A percentile compares a stretch with the other conserved stretches of the same genome.
Conservation (phyloP, 2,113 vertebrate species). For the Lepisosteus osseus region DNA sequence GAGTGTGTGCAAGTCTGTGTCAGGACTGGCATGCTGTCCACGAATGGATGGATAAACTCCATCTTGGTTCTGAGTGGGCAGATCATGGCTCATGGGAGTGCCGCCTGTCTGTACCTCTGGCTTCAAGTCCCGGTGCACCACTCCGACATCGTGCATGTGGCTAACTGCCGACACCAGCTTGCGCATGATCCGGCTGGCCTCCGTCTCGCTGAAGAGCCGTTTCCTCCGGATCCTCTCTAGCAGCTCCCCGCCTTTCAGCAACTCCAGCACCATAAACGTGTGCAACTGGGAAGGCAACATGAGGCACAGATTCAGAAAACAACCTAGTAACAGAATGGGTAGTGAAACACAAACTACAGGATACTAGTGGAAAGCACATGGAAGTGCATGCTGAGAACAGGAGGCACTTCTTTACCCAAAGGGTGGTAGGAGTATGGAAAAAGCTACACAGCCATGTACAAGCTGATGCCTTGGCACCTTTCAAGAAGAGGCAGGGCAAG, state of each 20-base stretch:
- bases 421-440: too few relatives aligned
- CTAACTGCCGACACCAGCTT: slow-evolving; percentile 92
- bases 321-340: too few relatives aligned
- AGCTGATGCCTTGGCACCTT: too few relatives aligned
- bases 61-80: neutral
- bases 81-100: neutral
- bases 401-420: too few relatives aligned
- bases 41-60: too few relatives aligned
- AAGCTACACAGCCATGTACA: too few relatives aligned
- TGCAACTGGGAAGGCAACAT: slow-evolving; percentile 72
- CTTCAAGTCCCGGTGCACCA: slow-evolving; percentile 93
- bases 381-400: too few relatives aligned
- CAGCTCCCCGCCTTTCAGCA: slow-evolving; percentile 89
- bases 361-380: too few relatives aligned
- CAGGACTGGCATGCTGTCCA: neutral
- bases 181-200: slow-evolving; percentile 94
- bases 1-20: neutral
- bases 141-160: slow-evolving; percentile 97
- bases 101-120: slow-evolving; percentile 77
- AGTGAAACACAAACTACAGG: too few relatives aligned
- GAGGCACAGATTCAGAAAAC: too few relatives aligned
- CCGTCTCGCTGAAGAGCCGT: slow-evolving; percentile 91
- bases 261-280: slow-evolving; percentile 90
- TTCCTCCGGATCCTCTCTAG: slow-evolving; percentile 92
- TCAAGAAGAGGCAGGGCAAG: too few relatives aligned